Percentiles rank a stretch among this genome's conserved stretches.
Conservation (phyloP, 2,888 invertebrate genomes). For the Acleris literana region DNA sequence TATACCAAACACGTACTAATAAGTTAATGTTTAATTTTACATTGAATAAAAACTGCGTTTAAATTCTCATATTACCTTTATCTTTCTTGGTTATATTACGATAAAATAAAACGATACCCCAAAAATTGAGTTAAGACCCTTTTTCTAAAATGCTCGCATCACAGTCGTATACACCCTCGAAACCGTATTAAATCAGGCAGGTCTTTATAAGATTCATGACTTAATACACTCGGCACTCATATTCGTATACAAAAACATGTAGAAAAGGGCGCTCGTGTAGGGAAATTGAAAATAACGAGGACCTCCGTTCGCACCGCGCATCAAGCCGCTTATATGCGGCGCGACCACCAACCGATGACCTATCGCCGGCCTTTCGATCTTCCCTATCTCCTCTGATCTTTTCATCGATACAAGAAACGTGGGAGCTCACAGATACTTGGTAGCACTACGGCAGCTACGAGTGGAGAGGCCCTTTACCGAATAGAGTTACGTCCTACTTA, state of each 20-base stretch:
- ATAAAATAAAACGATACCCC: constrained; percentile 10
- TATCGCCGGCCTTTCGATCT: constrained; percentile 59
- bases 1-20: too few relatives aligned
- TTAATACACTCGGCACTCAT: constrained; percentile 75
- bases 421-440: constrained; percentile 68
- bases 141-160: constrained; percentile 32
- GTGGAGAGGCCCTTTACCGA: constrained; percentile 79
- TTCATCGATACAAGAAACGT: constrained; percentile 60
- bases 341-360: constrained; percentile 69
- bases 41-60: too few relatives aligned
- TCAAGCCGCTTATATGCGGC: constrained; percentile 70
- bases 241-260: constrained; percentile 71
- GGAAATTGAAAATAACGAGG: constrained; percentile 84
- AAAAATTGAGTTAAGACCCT: constrained; percentile 31
- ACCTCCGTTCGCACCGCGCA: constrained; percentile 77
- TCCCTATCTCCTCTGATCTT: constrained; percentile 65
- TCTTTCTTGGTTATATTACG: background rate
- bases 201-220: constrained; percentile 79
- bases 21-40: too few relatives aligned
- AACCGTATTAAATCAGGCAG: constrained; percentile 66
- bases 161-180: constrained; percentile 40
- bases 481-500: constrained; percentile 83
- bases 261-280: constrained; percentile 77
- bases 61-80: too few relatives aligned
- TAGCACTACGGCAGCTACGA: constrained; percentile 67